Percentiles rank a stretch among this genome's conserved stretches.
Conservation (phyloP, 2,113 vertebrate genomes). For the Hippocampus guttulatus region DNA sequence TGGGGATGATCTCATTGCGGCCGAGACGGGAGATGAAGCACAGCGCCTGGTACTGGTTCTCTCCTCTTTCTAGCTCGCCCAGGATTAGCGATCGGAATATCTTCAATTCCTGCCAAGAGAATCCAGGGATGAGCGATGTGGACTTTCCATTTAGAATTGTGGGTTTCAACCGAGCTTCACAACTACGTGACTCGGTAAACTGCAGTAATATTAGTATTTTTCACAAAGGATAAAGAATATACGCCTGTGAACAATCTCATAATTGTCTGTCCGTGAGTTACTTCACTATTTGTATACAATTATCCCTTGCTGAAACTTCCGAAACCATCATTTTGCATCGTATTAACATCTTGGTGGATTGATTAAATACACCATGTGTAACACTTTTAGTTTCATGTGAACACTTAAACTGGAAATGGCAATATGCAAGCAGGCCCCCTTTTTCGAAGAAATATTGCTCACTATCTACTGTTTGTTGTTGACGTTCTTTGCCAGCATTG, state of each 20-base stretch:
- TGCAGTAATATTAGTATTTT: too few relatives aligned
- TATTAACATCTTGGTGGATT: too few relatives aligned
- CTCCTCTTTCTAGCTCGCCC: constrained; percentile 92
- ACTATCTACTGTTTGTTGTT: too few relatives aligned
- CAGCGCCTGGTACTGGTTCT: constrained; percentile 93
- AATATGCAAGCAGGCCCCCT: too few relatives aligned
- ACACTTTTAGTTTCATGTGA: too few relatives aligned
- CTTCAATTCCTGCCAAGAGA: constrained; percentile 85
- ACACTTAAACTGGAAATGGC: too few relatives aligned
- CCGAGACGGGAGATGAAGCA: constrained; percentile 88
- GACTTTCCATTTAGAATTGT: constrained; percentile 17
- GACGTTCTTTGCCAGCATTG: too few relatives aligned
- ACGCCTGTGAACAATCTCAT: not conserved
- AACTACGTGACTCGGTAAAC: not conserved
- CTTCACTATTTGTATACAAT: not conserved
- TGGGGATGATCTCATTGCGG: constrained; percentile 95
- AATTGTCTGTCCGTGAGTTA: not conserved
- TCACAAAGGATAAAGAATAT: not conserved
- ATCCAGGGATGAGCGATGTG: constrained; percentile 21
- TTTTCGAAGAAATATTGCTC: too few relatives aligned
- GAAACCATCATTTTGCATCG: too few relatives aligned
- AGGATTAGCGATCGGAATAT: constrained; percentile 93
- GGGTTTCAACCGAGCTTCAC: constrained; percentile 14
- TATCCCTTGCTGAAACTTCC: not conserved
- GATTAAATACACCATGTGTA: too few relatives aligned